Evolutionary conservation across 1,140 invertebrate species (phyloP), one percentile per base, ranked within the genome.

Genomic region (Bombyx mandarina): DNA sequence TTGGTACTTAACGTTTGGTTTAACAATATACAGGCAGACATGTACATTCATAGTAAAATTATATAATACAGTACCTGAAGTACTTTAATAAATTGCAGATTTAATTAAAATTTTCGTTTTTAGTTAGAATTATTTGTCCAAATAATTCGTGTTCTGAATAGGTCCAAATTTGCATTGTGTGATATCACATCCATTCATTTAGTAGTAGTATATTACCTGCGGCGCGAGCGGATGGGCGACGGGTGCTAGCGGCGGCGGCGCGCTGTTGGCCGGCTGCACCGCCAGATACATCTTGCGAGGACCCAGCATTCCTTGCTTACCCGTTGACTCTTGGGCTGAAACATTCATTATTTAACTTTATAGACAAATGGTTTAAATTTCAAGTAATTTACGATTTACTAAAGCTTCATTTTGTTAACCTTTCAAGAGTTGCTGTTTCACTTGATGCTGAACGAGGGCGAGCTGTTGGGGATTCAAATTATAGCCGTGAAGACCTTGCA

Each of bases 381-480:
- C 26, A 35, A 35, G 4, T 35, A 35, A 35, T 35, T 35, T 35
- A 35, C 26, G 26, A 35, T 35, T 35, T 35, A 35, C 2, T 35
- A 35, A 35, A 35, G 2, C 26, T 35, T 35, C 2, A 3, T 56
- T 35, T 48, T 50, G 48, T 45, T 80, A 77, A 94, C 93, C 93
- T 92, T 95, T 96, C 44, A 96, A 86, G 44, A 96, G 77, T 75
- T 96, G 94, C 70, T 95, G 94, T 83, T 96, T 96, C 1, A 96
- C 94, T 89, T 96, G 95, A 66, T 95, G 93, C 69, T 96, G 94
- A 0, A 96, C 93, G 59, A 94, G 89, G 0, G 92, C 90, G 52
- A 96, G 71, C 79, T 96, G 95, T 60, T 94, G 93, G 2, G 91
- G 92, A 0, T 94, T 94, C 60, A 96, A 93, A 62, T 95, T 93